Percentiles rank a stretch among this genome's conserved stretches.
Evolutionary conservation across 1,140 invertebrate genomes (phyloP).

Genomic region (Diploscapter pachys): DNA sequence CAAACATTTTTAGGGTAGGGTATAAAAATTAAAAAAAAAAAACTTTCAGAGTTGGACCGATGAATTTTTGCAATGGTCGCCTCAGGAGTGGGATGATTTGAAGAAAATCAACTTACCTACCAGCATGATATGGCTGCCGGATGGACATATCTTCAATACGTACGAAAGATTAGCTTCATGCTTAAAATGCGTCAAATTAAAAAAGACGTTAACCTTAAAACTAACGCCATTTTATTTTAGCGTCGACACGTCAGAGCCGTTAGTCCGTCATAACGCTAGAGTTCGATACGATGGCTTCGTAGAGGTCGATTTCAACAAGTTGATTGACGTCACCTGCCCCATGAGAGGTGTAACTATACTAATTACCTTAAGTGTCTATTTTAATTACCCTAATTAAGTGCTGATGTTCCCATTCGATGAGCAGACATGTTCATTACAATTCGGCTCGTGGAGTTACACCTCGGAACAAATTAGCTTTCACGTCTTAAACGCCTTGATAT

Average conservation of each 20-base stretch:
- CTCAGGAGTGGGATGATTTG: constrained; percentile 27
- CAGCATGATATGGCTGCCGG: constrained; percentile 28
- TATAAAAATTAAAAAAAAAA: background rate
- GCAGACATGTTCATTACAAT: constrained; percentile 28
- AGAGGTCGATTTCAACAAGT: constrained; percentile 36
- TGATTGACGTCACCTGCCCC: background rate
- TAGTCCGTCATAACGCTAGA: constrained; percentile 28
- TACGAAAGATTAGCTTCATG: background rate
- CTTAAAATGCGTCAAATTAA: background rate
- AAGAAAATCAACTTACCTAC: constrained; percentile 28
- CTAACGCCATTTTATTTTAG: constrained; percentile 5
- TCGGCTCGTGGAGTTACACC: constrained; percentile 32
- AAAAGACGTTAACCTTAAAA: background rate
- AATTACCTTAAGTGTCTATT: constrained; percentile 3
- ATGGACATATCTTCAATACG: constrained; percentile 38
- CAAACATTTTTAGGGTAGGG: too few relatives aligned
- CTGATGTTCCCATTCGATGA: constrained; percentile 33
- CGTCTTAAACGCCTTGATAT: constrained; percentile 6
- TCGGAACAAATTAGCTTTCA: constrained; percentile 26
- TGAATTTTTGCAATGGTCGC: constrained; percentile 19
- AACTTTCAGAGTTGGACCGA: constrained; percentile 10
- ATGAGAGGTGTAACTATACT: background rate
- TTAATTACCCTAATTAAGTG: constrained; percentile 20
- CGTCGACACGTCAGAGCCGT: constrained; percentile 30
- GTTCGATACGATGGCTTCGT: constrained; percentile 27